Evolutionary conservation across 1,140 invertebrate species (phyloP), one percentile per base, ranked within the genome.

Genomic region (Heliothis subflexa): DNA sequence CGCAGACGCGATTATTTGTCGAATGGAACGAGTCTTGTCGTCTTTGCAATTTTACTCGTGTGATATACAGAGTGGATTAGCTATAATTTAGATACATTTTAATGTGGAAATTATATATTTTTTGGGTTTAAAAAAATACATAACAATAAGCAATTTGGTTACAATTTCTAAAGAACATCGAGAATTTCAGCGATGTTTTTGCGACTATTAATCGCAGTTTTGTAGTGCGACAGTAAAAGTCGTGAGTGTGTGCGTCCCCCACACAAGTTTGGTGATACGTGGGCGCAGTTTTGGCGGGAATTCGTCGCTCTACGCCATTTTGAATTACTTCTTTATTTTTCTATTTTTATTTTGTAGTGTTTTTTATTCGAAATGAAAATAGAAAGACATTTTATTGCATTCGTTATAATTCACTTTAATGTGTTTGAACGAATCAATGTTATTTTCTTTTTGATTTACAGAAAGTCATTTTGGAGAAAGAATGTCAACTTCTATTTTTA

Each of bases 201-300:
- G 55, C 47, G 16, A 75, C 52, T 52, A 74, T 61, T 75, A 66
- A 73, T 49, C 62, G 68, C 71, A 52, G 21, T 55, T 59, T 49
- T 59, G 80, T 84, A 64, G 83, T 84, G 84, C 83, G 85, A 82
- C 80, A 66, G 80, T 82, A 73, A 40, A 57, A 78, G 84, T 86
- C 86, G 84, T 68, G 78, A 75, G 59, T 70, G 73, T 79, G 83
- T 64, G 77, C 70, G 83, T 47, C 78, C 87, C 86, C 87, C 91
- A 89, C 90, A 94, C 92, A 94, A 94, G 93, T 91, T 93, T 89
- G 93, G 93, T 93, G 91, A 94, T 94, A 94, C 93, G 93, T 83
- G 93, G 93, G 88, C 88, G 88, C 91, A 94, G 93, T 94, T 93
- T 89, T 92, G 88, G 91, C 84, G 91, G 93, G 87, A 92, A 86